Conservation (phyloP, 1,140 invertebrate genomes). For the Mya arenaria region DNA sequence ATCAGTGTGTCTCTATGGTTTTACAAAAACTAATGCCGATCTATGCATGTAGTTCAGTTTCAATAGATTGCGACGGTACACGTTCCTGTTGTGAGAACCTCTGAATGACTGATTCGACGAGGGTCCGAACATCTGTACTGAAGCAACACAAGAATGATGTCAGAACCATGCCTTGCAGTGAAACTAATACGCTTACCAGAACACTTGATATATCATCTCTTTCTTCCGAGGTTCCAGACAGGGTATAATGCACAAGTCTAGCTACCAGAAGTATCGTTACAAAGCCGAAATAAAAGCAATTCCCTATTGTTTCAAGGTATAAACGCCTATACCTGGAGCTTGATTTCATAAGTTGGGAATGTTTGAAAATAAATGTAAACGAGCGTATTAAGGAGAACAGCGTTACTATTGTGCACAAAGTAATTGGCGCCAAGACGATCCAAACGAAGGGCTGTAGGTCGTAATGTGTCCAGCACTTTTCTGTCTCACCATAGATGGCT, state of each 20-base stretch:
- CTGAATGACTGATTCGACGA: neutral
- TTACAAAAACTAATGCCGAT: too few relatives aligned
- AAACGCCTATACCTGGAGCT: neutral
- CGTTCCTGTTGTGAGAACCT: conserved; percentile 21
- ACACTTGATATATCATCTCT: neutral
- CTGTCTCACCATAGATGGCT: neutral
- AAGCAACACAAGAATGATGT: neutral
- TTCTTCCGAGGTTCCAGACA: neutral
- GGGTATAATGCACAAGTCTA: neutral
- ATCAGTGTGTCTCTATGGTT: too few relatives aligned
- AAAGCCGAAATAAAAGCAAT: neutral
- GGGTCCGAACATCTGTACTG: conserved; percentile 2
- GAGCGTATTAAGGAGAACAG: neutral
- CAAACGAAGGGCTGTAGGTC: conserved; percentile 4
- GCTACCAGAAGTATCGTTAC: neutral
- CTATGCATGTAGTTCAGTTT: conserved; percentile 25
- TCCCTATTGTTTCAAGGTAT: neutral
- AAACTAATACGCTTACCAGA: neutral
- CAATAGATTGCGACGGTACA: neutral
- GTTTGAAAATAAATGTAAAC: conserved; percentile 12
- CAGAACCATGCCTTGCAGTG: conserved; percentile 4
- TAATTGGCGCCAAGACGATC: neutral
- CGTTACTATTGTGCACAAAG: neutral
- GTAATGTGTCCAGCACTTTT: conserved; percentile 12
- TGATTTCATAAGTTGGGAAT: neutral